A percentile compares a stretch with the other conserved stretches of the same genome.
Evolutionary conservation across 2,797 vertebrate genomes (phyloP).

Genomic region (Platalea minor): DNA sequence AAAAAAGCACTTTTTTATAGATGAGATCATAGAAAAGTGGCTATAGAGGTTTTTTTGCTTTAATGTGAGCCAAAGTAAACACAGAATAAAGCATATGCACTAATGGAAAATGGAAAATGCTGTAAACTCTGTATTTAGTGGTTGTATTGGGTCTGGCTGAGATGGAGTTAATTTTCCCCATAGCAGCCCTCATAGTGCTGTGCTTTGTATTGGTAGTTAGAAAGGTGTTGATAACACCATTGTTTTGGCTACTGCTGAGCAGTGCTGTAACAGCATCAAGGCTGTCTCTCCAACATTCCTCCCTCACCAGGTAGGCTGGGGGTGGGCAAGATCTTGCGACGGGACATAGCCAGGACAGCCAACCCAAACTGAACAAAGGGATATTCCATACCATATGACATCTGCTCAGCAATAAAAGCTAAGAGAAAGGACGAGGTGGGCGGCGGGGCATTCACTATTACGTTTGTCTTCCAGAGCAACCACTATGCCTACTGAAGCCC

Average conservation of each 20-base stretch:
- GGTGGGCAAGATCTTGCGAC: background rate
- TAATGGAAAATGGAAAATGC: background rate
- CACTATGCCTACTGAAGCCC: background rate
- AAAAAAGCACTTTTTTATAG: background rate
- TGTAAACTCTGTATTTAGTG: background rate
- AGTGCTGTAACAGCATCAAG: background rate
- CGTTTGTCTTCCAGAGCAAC: background rate
- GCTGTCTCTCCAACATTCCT: background rate
- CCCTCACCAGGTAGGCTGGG: background rate
- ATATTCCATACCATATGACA: background rate
- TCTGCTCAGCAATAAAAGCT: background rate
- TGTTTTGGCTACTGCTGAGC: background rate
- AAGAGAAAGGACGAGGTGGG: background rate
- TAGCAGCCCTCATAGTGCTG: background rate
- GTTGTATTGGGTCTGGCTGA: background rate
- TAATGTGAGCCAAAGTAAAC: background rate
- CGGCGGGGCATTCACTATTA: background rate
- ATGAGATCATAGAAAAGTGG: background rate
- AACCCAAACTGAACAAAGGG: background rate
- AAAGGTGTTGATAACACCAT: background rate
- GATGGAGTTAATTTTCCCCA: background rate
- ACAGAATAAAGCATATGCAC: background rate
- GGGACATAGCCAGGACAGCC: background rate
- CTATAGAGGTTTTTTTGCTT: background rate
- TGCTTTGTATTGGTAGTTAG: background rate